A percentile compares a stretch with the other conserved stretches of the same genome.
Conservation (phyloP, 2,797 vertebrate genomes). For the Parambassis ranga region DNA sequence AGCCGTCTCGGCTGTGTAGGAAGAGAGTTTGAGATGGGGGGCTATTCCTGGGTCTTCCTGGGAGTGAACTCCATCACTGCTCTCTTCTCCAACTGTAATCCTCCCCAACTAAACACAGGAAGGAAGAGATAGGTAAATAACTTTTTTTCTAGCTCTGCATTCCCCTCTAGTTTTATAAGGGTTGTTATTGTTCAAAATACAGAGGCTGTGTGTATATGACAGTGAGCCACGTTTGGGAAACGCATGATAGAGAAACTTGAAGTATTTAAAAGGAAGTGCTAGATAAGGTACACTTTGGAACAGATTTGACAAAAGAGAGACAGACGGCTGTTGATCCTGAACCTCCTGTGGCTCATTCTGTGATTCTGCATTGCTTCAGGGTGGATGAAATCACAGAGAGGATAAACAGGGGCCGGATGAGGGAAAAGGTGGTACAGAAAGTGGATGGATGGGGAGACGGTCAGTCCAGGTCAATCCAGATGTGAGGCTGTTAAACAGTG, state of each 20-base stretch:
- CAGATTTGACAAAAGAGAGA: constrained; percentile 10
- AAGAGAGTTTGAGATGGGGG: constrained; percentile 3
- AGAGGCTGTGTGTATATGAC: constrained; percentile 15
- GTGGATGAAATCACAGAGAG: constrained; percentile 5
- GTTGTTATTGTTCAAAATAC: constrained; percentile 41
- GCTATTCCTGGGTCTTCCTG: constrained; percentile 69
- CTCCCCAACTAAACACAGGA: constrained; percentile 80
- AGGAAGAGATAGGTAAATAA: constrained; percentile 79
- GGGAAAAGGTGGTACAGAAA: constrained; percentile 17
- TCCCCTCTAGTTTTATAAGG: constrained; percentile 15
- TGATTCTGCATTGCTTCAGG: constrained; percentile 35
- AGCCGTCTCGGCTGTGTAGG: constrained; percentile 57
- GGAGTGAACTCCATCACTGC: constrained; percentile 65
- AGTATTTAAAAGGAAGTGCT: not conserved
- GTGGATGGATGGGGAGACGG: constrained; percentile 55
- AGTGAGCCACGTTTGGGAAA: constrained; percentile 25
- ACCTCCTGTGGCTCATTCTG: constrained; percentile 35
- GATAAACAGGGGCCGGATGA: constrained; percentile 11
- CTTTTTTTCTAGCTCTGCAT: constrained; percentile 23
- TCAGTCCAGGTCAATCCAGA: constrained; percentile 69
- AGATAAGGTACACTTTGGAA: constrained; percentile 7
- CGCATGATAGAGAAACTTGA: constrained; percentile 6
- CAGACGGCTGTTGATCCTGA: constrained; percentile 41
- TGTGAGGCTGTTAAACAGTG: constrained; percentile 70
- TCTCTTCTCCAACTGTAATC: constrained; percentile 65